These are phyloP conservation scores for Drosophila imparisetae DNA, from an alignment of 2,888 invertebrate species.

Conservation along the genomic window DNA sequence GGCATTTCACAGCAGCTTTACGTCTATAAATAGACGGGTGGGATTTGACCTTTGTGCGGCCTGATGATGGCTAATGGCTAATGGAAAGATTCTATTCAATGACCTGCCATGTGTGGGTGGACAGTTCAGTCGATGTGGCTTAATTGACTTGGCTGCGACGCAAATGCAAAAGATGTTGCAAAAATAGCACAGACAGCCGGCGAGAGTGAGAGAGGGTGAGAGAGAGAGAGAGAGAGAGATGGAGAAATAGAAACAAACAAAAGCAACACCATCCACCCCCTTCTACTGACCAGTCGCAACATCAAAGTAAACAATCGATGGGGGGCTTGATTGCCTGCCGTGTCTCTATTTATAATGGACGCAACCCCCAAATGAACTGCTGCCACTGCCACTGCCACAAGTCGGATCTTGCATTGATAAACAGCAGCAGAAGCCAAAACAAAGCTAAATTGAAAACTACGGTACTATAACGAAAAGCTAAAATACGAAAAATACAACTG, in stretches of 20 bases:
- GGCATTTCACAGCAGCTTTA: constrained; percentile 49
- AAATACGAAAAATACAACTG: constrained; percentile 35
- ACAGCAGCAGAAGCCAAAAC: constrained; percentile 44
- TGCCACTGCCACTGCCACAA: constrained; percentile 22
- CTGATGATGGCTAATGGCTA: constrained; percentile 21
- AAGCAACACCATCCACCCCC: background rate
- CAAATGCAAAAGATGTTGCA: constrained; percentile 58
- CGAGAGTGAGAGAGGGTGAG: background rate
- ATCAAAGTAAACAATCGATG: constrained; percentile 57
- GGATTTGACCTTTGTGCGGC: constrained; percentile 54
- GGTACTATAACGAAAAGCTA: constrained; percentile 4
- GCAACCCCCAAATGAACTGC: constrained; percentile 41
- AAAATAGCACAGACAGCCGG: constrained; percentile 32
- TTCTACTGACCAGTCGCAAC: constrained; percentile 23
- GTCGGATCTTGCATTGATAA: constrained; percentile 53
- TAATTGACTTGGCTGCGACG: constrained; percentile 54
- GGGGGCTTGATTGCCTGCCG: constrained; percentile 7
- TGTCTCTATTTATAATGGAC: constrained; percentile 42
- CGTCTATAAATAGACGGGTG: constrained; percentile 56
- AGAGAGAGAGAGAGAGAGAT: background rate
- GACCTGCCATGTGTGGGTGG: constrained; percentile 25
- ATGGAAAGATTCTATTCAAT: constrained; percentile 27
- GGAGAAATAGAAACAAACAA: background rate
- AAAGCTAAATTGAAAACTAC: constrained; percentile 39
- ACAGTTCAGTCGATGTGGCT: constrained; percentile 25